Evolutionary conservation across 2,113 vertebrate species (phyloP), one percentile per base, ranked within the genome.

Genomic region (Mus pahari): DNA sequence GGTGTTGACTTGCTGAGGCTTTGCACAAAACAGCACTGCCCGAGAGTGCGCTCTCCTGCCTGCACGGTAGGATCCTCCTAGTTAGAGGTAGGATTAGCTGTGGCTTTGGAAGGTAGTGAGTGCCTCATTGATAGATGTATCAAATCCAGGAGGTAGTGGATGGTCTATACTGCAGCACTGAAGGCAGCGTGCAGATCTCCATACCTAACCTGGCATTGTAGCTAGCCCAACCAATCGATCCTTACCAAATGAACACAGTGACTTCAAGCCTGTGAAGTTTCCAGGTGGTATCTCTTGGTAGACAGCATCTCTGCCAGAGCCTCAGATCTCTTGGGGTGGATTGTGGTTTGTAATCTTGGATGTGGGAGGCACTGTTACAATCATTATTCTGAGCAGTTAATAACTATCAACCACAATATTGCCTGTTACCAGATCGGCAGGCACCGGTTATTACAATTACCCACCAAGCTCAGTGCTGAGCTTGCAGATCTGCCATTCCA

Each of bases 1-100:
- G 94, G 97, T 96, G 97, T 91, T 78, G 73, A 91, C 97, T 98
- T 86, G 95, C 96, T 92, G 92, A 89, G 75, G 33, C 84, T 92
- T 94, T 42, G 74, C 88, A 89, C 58, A 92, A 92, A 87, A 77
- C 87, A 95, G 68, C 55, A 17, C 64, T 77, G 89, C 68, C 77
- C 84, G 31, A 71, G 64, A n/a, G 42, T 74, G 53, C 10, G 14
- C 53, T 70, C 0, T 0, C 42, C 66, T 88, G 90, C 89, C 89
- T 2, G 24, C 55, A 84, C 84, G n/a, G 87, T 50, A 83, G 77
- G 39, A 42, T 82, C 79, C 70, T 33, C 55, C 64, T 26, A 3
- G 53, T 42, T 55, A 11, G 0, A 66, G 70, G 48, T 81, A 53
- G 78, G 68, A 33, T 70, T 84, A 75, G 58, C 62, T 8, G 17